phyloP scores from a whole-genome alignment of 2,888 invertebrate species.

The Drosophila mettleri region DNA sequence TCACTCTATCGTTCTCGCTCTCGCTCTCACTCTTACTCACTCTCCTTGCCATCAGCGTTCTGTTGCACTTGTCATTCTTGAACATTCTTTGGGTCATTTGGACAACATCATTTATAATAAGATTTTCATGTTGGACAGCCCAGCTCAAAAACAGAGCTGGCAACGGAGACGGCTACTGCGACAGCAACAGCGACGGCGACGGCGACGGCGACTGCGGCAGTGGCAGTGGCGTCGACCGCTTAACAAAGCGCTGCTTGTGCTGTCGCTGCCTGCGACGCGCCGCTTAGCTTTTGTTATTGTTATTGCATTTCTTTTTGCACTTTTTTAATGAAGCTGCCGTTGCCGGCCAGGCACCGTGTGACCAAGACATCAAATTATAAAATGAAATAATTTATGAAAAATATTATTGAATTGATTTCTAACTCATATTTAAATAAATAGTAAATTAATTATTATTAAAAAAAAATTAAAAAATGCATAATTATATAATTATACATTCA shows the following conservation, averaged over 20 bases:
- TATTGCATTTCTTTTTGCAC: slow-evolving; percentile 31
- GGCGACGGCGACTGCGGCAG: slow-evolving; percentile 6
- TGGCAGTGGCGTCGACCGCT: slow-evolving; percentile 16
- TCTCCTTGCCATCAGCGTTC: neutral
- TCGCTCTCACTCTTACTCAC: neutral
- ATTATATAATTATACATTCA: too few relatives aligned
- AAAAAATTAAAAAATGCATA: too few relatives aligned
- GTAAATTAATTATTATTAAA: too few relatives aligned
- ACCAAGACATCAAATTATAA: neutral
- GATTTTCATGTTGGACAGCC: slow-evolving; percentile 52
- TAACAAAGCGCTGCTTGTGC: slow-evolving; percentile 28
- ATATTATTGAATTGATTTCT: too few relatives aligned
- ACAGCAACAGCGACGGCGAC: slow-evolving; percentile 4
- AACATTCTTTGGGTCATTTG: slow-evolving; percentile 46
- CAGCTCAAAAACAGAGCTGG: slow-evolving; percentile 29
- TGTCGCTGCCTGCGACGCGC: slow-evolving; percentile 15
- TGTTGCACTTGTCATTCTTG: slow-evolving; percentile 21
- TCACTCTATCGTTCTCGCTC: neutral
- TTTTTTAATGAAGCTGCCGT: slow-evolving; percentile 11
- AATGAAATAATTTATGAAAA: neutral
- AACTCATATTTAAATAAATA: too few relatives aligned
- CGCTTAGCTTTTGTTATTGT: slow-evolving; percentile 26
- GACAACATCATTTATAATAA: slow-evolving; percentile 66
- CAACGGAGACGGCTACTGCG: neutral
- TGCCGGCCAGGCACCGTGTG: slow-evolving; percentile 9